Evolutionary conservation across 2,888 invertebrate species (phyloP).

Genomic region (Rotaria sp.): DNA sequence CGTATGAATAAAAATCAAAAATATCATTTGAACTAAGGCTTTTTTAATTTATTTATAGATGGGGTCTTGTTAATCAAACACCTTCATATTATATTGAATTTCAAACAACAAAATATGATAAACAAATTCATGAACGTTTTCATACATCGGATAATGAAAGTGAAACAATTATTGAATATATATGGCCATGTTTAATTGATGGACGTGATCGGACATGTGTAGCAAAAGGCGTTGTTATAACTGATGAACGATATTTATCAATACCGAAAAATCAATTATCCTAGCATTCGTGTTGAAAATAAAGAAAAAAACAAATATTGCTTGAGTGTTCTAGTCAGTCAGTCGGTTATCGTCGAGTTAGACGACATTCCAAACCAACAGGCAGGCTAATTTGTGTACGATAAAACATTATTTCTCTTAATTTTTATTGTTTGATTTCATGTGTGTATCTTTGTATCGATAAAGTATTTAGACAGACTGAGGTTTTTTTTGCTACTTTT

Average conservation of each 20-base stretch:
- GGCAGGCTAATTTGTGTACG: not conserved
- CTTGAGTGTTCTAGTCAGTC: not conserved
- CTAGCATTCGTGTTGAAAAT: not conserved
- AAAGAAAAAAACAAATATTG: too few species aligned
- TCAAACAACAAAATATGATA: conserved; percentile 35
- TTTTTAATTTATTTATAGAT: conserved; percentile 65
- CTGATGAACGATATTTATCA: not conserved
- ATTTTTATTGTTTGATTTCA: not conserved
- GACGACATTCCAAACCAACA: not conserved
- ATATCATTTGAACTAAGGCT: conserved; percentile 68
- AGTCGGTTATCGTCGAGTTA: not conserved
- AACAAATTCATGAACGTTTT: conserved; percentile 35
- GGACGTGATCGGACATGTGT: conserved; percentile 36
- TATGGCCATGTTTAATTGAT: conserved; percentile 41
- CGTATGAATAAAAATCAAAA: conserved; percentile 56
- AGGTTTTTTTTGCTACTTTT: too few species aligned
- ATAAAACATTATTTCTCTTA: not conserved
- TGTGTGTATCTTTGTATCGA: too few species aligned
- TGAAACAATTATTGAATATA: conserved; percentile 37
- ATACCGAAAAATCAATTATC: not conserved
- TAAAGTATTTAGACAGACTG: too few species aligned
- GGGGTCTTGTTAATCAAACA: conserved; percentile 37
- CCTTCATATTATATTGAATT: conserved; percentile 36
- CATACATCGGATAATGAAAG: conserved; percentile 33
- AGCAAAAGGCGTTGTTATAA: conserved; percentile 40